Base-by-base conservation (phyloP, 1,140 invertebrate genomes). In the Listronotus oregonensis region DNA sequence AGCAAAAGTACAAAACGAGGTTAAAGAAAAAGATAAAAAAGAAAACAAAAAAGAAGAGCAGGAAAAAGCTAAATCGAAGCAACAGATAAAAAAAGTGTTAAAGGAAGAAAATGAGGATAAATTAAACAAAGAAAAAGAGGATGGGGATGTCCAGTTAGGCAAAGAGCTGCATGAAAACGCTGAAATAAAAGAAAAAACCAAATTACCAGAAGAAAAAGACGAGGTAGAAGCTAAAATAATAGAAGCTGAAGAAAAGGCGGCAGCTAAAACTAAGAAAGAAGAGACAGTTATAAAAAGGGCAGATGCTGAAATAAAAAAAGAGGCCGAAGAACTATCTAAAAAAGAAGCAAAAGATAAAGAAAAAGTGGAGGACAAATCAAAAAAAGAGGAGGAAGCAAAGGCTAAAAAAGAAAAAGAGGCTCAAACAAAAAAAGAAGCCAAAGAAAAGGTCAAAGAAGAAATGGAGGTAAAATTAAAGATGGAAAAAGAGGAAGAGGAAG, bases 131-230 rank as follows among this genome's bases (percentile, higher is more conserved):
- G 71, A 70, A 47, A 62, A 73, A 60, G 66, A 71, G 66, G 66
- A 69, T 66, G 27, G 42, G 46, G 64, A 42, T 67, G 64, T 31
- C 67, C 73, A 66, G 47, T 47, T 18, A 46, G 64, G 42, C 40
- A 69, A 69, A 39, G 57, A 64, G 39, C 52, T 67, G 49, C 57
- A 73, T 15, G 68, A 70, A 50, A 44, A 66, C 27, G 44, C 70
- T 49, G 32, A 74, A 63, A 62, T 68, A 46, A 43, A 64, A 71
- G 66, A 67, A 51, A 56, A 67, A 73, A 49, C 46, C n/a, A 47
- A 49, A 52, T 46, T 71, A 57, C 42, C 54, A 52, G 32, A 66
- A 55, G 49, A 71, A 67, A 52, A 70, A 52, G 56, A 68, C 67
- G 55, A 66, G 62, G 58, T 65, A 65, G 59, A 63, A 40, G 47